Evolutionary conservation across 2,797 vertebrate species (phyloP), one percentile per base, ranked within the genome.

Genomic region (Myoxocephalus aenaeus): DNA sequence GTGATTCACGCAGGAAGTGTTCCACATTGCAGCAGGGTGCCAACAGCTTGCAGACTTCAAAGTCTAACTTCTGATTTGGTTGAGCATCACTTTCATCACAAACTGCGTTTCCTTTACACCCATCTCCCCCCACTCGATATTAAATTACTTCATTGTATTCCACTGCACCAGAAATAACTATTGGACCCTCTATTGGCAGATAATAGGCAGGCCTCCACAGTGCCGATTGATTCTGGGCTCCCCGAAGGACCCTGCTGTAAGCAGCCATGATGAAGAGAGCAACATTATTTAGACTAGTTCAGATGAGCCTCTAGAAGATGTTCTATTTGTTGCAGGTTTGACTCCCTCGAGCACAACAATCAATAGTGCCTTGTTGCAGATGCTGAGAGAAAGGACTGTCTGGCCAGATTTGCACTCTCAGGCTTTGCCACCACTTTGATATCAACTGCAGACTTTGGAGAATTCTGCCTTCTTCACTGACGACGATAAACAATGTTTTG

Each of bases 211-310:
- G 89, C 74, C 85, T 88, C 74, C 77, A 75, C 83, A 75, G 57
- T 38, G 73, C 58, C 34, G 34, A 95, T 92, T 92, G 93, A 95
- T 94, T 93, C 79, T 20, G 66, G 46, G 27, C 70, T 77, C 77
- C 89, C 86, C 13, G 7, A 59, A 82, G 86, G 75, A 81, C 79
- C 74, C 73, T 38, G 64, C 75, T 84, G 73, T 83, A 90, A 91
- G 85, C 67, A 89, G 77, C 81, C 80, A 67, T 86, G 91, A 93
- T 93, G 91, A 93, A 93, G 89, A 90, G 81, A 81, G 87, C 71
- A 79, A 91, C 90, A 94, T 94, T 91, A 93, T 93, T 92, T 83
- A 89, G 89, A 92, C 90, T 63, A 89, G 86, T 77, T 92, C 79
- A 86, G 81, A 89, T 70, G 73, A 84, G 74, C 76, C 82, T 80